Evolutionary conservation across 2,113 vertebrate species (phyloP).

Genomic region (Archocentrus centrarchus): DNA sequence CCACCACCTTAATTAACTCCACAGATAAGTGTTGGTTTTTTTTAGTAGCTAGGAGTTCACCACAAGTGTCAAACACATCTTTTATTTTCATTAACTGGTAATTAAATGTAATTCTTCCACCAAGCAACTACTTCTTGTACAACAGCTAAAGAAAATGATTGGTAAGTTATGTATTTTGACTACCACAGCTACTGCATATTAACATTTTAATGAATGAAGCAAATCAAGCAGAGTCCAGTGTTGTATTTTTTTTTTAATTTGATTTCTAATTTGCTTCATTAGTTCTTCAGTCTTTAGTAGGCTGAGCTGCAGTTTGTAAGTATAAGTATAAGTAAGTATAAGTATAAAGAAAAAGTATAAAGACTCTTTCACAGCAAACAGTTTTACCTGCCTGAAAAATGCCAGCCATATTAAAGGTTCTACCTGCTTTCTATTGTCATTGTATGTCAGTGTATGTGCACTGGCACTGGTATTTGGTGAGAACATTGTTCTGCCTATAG

Average conservation of each 20-base stretch:
- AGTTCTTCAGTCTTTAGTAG: background rate
- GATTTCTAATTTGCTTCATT: background rate
- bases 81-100: conserved; percentile 34
- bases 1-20: conserved; percentile 27
- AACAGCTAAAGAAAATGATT: conserved; percentile 21
- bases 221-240: background rate
- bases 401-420: background rate
- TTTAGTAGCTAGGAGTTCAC: conserved; percentile 14
- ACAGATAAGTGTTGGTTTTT: conserved; percentile 10
- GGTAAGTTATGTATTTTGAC: conserved; percentile 7
- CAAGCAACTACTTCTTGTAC: background rate
- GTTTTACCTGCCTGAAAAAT: background rate
- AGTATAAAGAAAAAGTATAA: background rate
- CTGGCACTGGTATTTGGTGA: background rate
- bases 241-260: background rate
- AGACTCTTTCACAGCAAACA: background rate
- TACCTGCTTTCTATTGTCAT: background rate
- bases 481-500: too few species aligned
- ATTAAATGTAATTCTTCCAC: conserved; percentile 36
- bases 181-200: background rate
- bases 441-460: background rate
- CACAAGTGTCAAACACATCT: conserved; percentile 29
- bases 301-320: background rate
- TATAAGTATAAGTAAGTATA: too few species aligned
- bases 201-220: conserved; percentile 23